A percentile compares a stretch with the other conserved stretches of the same genome.
These are phyloP conservation scores for Mus musculus DNA, from an alignment of 2,113 vertebrate genomes.

Conservation along the genomic window GRCm39 chr2:162008501-162009000, in stretches of 20 bases:
- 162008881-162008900: neutral
- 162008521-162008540: too few species aligned
- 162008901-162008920: too few species aligned
- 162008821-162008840: neutral
- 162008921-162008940: neutral
- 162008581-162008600: too few species aligned
- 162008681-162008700: neutral
- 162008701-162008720: neutral
- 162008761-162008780: neutral
- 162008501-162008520: too few species aligned
- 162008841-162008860: neutral
- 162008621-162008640: too few species aligned
- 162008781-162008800: neutral
- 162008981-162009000: rapidly evolving
- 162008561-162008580: too few species aligned
- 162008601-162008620: too few species aligned
- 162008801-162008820: neutral
- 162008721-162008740: neutral
- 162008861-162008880: neutral
- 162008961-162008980: neutral
- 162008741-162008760: neutral
- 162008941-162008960: neutral
- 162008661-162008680: neutral
- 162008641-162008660: neutral
- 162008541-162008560: too few species aligned